Base-by-base conservation (phyloP, 2,113 vertebrate species). In the Microtus oregoni region DNA sequence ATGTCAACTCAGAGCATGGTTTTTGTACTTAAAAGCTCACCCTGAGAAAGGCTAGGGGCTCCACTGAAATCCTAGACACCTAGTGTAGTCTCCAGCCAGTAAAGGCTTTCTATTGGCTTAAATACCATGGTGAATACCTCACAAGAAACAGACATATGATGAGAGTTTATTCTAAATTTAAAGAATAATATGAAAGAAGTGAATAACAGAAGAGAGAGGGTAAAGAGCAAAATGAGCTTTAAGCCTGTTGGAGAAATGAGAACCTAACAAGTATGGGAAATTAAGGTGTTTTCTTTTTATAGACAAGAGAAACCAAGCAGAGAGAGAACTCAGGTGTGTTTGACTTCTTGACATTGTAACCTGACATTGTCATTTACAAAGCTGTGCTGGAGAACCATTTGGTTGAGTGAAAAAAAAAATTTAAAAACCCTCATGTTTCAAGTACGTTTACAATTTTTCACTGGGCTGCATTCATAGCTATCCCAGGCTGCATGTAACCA, bases 181-280 rank as follows among this genome's bases (percentile, higher is more conserved):
- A 77, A 44, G 41, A 72, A 77, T 77, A 77, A 77, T 47, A 44
- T 6, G 26, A 78, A 78, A 78, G 35, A 50, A 78, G 12, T 73
- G 76, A 91, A 61, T 92, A 90, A 85, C 47, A 93, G 38, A 58
- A 38, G 17, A 73, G 91, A 89, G 14, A 78, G 67, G 87, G 91
- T 67, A 92, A 81, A 89, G 68, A 72, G 68, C 44, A 96, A 41
- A 44, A 87, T 77, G 38, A 30, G 87, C 87, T 96, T 95, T 86
- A 68, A 83, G 90, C 72, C 20, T 63, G 58, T 4, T 92, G 35
- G 70, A 96, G 88, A 96, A 63, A 38, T 22, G 70, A 78, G 44
- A 90, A 88, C 38, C 44, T 90, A 38, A 24, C 4, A 94, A 86
- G 32, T 90, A 77, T 79, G 47, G 35, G 28, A 95, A 91, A 85